Evolutionary conservation across 2,113 vertebrate genomes (phyloP), one percentile per base, ranked within the genome.

Genomic region (Sula dactylatra): DNA sequence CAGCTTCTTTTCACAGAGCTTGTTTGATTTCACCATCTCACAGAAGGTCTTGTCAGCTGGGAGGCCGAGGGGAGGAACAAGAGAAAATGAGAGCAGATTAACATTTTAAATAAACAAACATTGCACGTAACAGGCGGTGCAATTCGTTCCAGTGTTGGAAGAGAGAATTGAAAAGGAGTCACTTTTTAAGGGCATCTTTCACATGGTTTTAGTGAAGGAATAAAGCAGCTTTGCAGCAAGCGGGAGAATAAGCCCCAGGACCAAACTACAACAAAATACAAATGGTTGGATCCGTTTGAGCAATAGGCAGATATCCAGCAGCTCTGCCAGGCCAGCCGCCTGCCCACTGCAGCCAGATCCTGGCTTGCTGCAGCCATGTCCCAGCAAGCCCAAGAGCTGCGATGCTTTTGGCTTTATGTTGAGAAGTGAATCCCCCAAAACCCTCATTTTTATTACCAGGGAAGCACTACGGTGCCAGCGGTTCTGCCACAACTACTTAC

Each of bases 21-120:
- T 98, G 95, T 99, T 99, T 87, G 99, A 99, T 92, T 99, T 99
- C 80, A 99, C 99, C 99, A 99, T 99, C 97, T 99, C 98, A 50
- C 99, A 99, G 98, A 99, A 99, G 7, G 98, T 97, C 92, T 99
- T 98, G 26, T 99, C 99, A 44, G 99, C 99, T 99, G 97, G 55
- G 61, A 71, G 65, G 90, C 74, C 79, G 1, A 44, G 45, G 87
- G 16, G 22, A 84, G 47, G 80, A 84, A 97, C 76, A 70, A 76
- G 96, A 91, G 90, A 96, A 87, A 95, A 95, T 67, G 61, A 94
- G 91, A 95, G 70, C 84, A 86, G 90, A 95, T 98, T 91, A 97
- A 93, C 90, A 93, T 95, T 96, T 72, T 86, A 90, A 89, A 90
- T 80, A 96, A 95, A 95, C 80, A 95, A 95, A 96, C 88, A 79